phyloP scores from a whole-genome alignment of 2,797 vertebrate genomes.

The Harpagifer antarcticus region DNA sequence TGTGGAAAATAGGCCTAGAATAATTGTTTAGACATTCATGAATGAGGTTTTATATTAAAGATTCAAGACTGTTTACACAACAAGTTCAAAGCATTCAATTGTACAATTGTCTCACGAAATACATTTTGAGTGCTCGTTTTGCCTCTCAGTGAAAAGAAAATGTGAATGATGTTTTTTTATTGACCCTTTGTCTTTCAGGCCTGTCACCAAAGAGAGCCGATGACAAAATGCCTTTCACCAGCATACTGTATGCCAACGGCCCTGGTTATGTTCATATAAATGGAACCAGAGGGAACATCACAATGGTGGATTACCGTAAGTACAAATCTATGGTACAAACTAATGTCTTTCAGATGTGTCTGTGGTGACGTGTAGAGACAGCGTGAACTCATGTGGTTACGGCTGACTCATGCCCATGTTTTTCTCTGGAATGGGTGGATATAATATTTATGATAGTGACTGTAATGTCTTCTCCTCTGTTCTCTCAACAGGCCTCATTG shows the following conservation, averaged over 20 bases:
- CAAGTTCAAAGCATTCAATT: background rate
- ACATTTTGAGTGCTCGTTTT: background rate
- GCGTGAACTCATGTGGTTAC: constrained; percentile 53
- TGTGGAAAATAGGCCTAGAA: background rate
- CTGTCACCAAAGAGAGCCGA: constrained; percentile 84
- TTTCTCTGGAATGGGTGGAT: constrained; percentile 49
- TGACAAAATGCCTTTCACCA: constrained; percentile 87
- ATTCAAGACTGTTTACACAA: background rate
- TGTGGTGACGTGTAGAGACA: constrained; percentile 52
- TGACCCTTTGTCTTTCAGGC: constrained; percentile 68
- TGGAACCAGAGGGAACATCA: constrained; percentile 86
- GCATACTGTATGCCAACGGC: constrained; percentile 89
- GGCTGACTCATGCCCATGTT: constrained; percentile 50
- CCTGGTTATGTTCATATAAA: constrained; percentile 86
- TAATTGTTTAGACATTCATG: background rate
- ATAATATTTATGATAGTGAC: constrained; percentile 33
- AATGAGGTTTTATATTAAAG: background rate
- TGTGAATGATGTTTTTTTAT: constrained; percentile 3
- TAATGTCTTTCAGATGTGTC: constrained; percentile 74
- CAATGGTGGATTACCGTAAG: constrained; percentile 86
- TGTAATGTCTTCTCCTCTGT: constrained; percentile 20
- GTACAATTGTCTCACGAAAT: constrained; percentile 1
- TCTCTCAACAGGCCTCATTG: constrained; percentile 18
- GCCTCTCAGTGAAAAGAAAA: background rate
- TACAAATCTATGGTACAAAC: constrained; percentile 58